These are phyloP conservation scores for Clarias laeviceps DNA, from an alignment of 2,797 vertebrate species.

Conservation along the genomic window DNA sequence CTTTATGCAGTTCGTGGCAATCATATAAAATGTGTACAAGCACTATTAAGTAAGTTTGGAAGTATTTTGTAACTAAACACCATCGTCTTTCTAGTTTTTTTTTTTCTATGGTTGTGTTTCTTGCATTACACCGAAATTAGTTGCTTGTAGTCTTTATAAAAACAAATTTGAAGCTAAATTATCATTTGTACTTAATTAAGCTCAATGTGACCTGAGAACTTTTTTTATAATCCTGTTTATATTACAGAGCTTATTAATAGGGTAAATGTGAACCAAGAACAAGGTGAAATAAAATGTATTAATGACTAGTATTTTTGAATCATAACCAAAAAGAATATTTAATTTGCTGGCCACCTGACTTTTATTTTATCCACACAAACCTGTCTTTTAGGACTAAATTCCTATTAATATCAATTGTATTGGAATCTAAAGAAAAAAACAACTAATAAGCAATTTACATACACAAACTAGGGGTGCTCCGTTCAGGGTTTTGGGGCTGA, in stretches of 20 bases:
- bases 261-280: not conserved
- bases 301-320: not conserved
- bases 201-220: not conserved
- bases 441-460: too few relatives aligned
- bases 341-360: not conserved
- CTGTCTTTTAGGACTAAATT: not conserved
- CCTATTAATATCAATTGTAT: not conserved
- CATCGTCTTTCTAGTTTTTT: not conserved
- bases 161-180: not conserved
- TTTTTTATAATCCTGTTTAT: not conserved
- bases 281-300: slow-evolving; percentile 1
- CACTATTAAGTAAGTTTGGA: slow-evolving; percentile 81
- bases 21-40: slow-evolving; percentile 89
- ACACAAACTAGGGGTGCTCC: too few relatives aligned
- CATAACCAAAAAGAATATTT: not conserved
- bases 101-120: too few relatives aligned
- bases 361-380: not conserved
- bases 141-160: not conserved
- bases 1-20: slow-evolving; percentile 95
- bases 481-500: too few relatives aligned
- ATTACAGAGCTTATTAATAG: not conserved
- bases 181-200: not conserved
- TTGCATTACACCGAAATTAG: not conserved
- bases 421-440: too few relatives aligned
- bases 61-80: not conserved